phyloP scores from a whole-genome alignment of 30 jellyfish, hydroid and myxozoan species.

The Cassiopea andromeda region DNA sequence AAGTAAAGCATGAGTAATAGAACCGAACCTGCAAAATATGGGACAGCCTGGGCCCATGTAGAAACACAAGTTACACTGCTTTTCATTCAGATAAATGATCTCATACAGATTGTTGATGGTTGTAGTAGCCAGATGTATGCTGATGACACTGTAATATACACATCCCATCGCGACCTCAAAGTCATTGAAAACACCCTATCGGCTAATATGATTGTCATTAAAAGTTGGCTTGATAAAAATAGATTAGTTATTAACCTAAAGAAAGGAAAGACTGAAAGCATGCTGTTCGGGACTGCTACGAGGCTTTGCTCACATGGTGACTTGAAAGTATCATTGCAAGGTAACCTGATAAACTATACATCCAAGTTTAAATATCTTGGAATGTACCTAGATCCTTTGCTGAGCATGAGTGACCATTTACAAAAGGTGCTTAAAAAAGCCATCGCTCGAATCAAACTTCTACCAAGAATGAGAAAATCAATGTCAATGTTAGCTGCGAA shows the following conservation, averaged over 20 bases:
- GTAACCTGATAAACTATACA: neutral
- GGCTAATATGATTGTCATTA: constrained; percentile 10
- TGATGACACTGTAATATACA: constrained; percentile 57
- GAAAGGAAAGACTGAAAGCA: constrained; percentile 53
- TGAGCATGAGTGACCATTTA: neutral
- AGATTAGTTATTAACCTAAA: constrained; percentile 33
- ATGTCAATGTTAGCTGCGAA: neutral
- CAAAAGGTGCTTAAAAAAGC: neutral
- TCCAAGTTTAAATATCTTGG: constrained; percentile 37
- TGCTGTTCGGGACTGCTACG: constrained; percentile 45
- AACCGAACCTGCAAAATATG: too few relatives aligned
- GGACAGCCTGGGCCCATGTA: too few relatives aligned
- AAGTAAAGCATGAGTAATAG: too few relatives aligned
- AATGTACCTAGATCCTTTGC: neutral
- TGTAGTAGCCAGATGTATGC: too few relatives aligned
- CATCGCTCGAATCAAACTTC: neutral
- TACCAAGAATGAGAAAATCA: neutral
- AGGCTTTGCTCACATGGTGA: constrained; percentile 13
- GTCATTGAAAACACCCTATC: constrained; percentile 22
- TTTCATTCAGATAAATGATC: too few relatives aligned
- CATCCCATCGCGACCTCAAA: constrained; percentile 17
- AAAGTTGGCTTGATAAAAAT: constrained; percentile 36
- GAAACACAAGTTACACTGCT: too few relatives aligned
- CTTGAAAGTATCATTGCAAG: constrained; percentile 11
- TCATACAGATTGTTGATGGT: too few relatives aligned